Evolutionary conservation across 2,888 invertebrate species (phyloP), one percentile per base, ranked within the genome.

Genomic region (Xestia xanthographa): DNA sequence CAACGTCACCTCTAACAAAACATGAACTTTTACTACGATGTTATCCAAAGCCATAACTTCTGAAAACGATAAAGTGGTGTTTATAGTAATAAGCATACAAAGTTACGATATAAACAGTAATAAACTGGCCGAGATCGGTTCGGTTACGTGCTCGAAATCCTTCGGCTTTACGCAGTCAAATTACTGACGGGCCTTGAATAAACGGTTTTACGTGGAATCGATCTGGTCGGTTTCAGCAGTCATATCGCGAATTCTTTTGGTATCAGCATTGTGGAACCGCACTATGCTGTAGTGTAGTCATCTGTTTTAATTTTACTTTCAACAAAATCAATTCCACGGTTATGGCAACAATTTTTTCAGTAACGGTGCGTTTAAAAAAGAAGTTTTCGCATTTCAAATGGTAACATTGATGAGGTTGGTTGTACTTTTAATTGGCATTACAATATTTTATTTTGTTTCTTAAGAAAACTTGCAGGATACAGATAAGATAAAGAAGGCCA

Each of bases 51-150:
- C 9, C 56, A 68, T 83, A 66, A 83, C 63, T 80, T 43, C 34
- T 11, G 17, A 75, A 72, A 62, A 72, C 75, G 50, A 72, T 80
- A 80, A 84, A 84, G 60, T 70, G 75, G 75, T 84, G 84, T 75
- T 82, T 80, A 82, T 80, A 79, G 70, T 79, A 79, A 79, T 74
- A 80, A 75, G 68, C 75, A 72, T 58, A 79, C 68, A 50, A 69
- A 73, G 48, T 84, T 62, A 80, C 58, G 80, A 72, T 63, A 84
- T 75, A 84, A 84, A 84, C 34, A 72, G 80, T 69, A 74, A 75
- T 82, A 84, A 74, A 79, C 29, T 66, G 84, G 66, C 50, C 53
- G 22, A 66, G 72, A 70, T 84, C 38, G 80, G 65, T 48, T 84
- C 38, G 80, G 65, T 48, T 71, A 82, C 80, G 84, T 84, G 82